Base-by-base conservation (phyloP, 2,113 vertebrate genomes). In the Anser brachyrhynchus region DNA sequence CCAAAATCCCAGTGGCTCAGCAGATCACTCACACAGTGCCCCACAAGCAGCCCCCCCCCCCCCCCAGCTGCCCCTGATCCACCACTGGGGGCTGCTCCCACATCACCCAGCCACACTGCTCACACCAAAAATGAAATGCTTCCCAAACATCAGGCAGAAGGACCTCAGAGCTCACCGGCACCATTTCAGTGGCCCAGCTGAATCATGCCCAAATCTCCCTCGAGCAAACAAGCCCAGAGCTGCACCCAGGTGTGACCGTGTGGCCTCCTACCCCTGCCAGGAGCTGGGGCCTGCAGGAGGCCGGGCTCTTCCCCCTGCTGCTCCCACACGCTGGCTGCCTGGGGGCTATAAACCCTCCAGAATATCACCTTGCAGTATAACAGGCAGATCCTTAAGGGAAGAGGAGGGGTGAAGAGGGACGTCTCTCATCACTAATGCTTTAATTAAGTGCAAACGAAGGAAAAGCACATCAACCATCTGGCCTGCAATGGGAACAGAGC, bases 31-130 rank as follows among this genome's bases (percentile, higher is more conserved):
- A 5, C 3, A 8, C 1, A 0, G 37, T 22, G 16, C 8, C 28
- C 8, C 0, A 2, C 12, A 31, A 80, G 69, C 59, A 52, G 9
- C 64, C 37, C 44, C 41, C 44, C 20, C 20, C 46, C 20, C 25
- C 46, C 59, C 41, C 43, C 3, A 3, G 19, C 28, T 7, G 1
- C 31, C 35, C 41, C 65, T 3, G 0, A 1, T 28, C 15, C n/a
- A 12, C 8, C 72, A 14, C 9, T 64, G 4, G 35, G 54, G 41
- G 28, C 57, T 59, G 70, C 73, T 82, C 54, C 69, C 6, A 11
- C 64, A 6, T 15, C 4, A 0, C 22, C 75, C 5, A 0, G 9
- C 41, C 2, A 0, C 9, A 0, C 39, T 37, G 35, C 76, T 28
- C 12, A 0, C 11, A 14, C 37, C 6, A 25, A 16, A 8, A 57